phyloP scores from a whole-genome alignment of 2,113 vertebrate species.

The Eonycteris spelaea region DNA sequence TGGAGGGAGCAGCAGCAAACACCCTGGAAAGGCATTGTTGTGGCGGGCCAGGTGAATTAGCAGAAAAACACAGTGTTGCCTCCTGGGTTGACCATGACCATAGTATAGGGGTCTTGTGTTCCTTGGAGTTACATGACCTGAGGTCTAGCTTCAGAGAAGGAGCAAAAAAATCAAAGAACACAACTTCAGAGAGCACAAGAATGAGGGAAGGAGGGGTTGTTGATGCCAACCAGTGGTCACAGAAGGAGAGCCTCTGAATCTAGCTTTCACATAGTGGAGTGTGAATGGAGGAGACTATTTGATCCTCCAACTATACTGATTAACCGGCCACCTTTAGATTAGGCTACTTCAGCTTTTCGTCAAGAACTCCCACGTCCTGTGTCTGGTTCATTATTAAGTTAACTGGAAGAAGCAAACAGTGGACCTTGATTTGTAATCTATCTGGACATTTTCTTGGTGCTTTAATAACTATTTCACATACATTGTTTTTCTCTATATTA shows the following conservation, averaged over 20 bases:
- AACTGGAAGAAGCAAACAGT: neutral
- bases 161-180: neutral
- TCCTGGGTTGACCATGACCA: neutral
- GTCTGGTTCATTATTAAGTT: neutral
- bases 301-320: neutral
- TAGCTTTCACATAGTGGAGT: neutral
- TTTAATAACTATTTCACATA: neutral
- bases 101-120: no score
- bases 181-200: neutral
- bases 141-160: neutral
- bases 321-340: neutral
- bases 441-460: neutral
- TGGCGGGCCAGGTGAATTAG: fast-evolving
- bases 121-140: neutral
- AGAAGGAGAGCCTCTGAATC: neutral
- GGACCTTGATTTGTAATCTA: neutral
- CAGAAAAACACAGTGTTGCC: neutral
- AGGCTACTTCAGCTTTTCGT: neutral
- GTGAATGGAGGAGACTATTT: neutral
- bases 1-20: neutral
- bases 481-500: neutral
- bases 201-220: no score
- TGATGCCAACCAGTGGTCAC: neutral
- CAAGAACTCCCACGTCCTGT: neutral
- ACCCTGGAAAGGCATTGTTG: neutral